Conservation (phyloP, 2,888 invertebrate species). For the Drymonia ruficornis region DNA sequence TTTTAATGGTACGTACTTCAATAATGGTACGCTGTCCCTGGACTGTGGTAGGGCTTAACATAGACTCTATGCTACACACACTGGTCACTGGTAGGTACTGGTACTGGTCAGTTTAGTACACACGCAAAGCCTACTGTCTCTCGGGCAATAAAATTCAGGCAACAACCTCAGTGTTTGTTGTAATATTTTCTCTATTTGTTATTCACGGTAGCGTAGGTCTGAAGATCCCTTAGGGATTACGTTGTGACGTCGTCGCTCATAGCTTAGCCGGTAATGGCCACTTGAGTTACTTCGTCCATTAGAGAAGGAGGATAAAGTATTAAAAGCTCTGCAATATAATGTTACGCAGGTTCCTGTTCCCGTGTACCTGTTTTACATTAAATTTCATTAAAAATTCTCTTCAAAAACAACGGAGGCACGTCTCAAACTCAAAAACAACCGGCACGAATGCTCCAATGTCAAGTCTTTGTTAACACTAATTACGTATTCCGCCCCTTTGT, state of each 20-base stretch:
- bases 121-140: too few species aligned
- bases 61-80: too few species aligned
- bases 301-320: not conserved
- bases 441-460: slow-evolving; percentile 7
- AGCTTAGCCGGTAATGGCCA: slow-evolving; percentile 1
- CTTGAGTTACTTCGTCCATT: slow-evolving; percentile 1
- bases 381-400: not conserved
- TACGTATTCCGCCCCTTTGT: slow-evolving; percentile 15
- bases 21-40: too few species aligned
- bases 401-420: not conserved
- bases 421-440: slow-evolving; percentile 11
- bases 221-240: not conserved
- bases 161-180: too few species aligned
- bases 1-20: too few species aligned
- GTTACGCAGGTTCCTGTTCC: too few species aligned
- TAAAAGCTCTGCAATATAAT: not conserved
- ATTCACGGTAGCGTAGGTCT: not conserved
- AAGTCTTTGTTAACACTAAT: slow-evolving; percentile 18
- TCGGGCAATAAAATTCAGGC: too few species aligned
- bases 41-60: too few species aligned
- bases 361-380: not conserved
- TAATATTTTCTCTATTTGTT: not conserved
- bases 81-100: too few species aligned
- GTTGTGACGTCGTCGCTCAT: not conserved
- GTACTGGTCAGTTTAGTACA: too few species aligned